Percentiles rank a stretch among this genome's conserved stretches.
phyloP scores from a whole-genome alignment of 2,888 invertebrate genomes.

The Monoplex corrugatus region DNA sequence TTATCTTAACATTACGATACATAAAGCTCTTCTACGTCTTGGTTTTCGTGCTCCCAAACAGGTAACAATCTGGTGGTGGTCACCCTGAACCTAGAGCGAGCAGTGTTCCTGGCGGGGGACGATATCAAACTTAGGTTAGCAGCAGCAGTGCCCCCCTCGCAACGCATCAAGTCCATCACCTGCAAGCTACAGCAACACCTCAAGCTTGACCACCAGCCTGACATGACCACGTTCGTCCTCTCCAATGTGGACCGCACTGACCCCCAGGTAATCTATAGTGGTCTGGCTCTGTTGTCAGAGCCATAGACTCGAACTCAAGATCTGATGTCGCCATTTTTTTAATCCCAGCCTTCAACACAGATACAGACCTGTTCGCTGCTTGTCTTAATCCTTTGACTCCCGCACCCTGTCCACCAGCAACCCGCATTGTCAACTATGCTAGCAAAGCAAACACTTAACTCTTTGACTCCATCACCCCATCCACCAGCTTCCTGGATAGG shows the following conservation, averaged over 20 bases:
- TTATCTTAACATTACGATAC: no score
- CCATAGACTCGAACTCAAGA: no score
- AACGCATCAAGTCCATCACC: slow-evolving; percentile 66
- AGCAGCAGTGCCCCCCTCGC: slow-evolving; percentile 59
- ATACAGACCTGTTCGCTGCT: no score
- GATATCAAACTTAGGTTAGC: slow-evolving; percentile 69
- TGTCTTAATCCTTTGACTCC: no score
- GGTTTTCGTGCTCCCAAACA: background rate
- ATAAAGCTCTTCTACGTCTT: background rate
- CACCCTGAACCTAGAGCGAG: slow-evolving; percentile 67
- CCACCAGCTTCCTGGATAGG: no score
- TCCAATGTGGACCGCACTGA: slow-evolving; percentile 62
- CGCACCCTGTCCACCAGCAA: no score
- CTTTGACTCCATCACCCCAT: no score
- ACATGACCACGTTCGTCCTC: slow-evolving; percentile 60
- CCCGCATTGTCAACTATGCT: no score
- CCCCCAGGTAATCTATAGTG: slow-evolving; percentile 57
- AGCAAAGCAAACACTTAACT: no score
- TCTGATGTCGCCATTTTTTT: no score
- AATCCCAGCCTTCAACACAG: no score
- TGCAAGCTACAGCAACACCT: slow-evolving; percentile 67
- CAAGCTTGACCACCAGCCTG: slow-evolving; percentile 58
- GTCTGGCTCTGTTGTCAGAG: no score
- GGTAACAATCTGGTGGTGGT: slow-evolving; percentile 51
- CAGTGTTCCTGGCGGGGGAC: slow-evolving; percentile 75